Evolutionary conservation across 2,888 invertebrate species (phyloP), one percentile per base, ranked within the genome.

Genomic region (Drosophila helvetica): DNA sequence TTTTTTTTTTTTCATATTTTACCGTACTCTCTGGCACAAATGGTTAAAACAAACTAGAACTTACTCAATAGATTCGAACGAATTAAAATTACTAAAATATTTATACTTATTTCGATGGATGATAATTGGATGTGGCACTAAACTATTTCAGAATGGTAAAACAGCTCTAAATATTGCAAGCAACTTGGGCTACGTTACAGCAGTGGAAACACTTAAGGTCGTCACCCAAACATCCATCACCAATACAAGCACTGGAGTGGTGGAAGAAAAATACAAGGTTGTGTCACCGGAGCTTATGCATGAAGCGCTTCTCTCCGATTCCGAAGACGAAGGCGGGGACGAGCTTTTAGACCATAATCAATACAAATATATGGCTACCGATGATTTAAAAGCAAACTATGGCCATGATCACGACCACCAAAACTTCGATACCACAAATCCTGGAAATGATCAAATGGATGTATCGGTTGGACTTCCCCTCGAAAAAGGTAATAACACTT

Each of bases 251-350:
- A 89, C 80, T 19, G 91, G 90, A 46, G 77, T 88, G 5, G 61
- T 91, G 12, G 99, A 99, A 91, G 99, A 99, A 93, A 98, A 98
- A 93, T 99, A 99, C 93, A 96, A 97, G 92, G 98, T 99, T 56
- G 96, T 98, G 75, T 97, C 98, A 58, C 99, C 99, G 0, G 99
- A 99, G 93, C 96, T 97, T 78, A 98, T 99, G 97, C 99, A 99
- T 92, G 99, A 99, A 92, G 97, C 98, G 10, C 97, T 99, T 92
- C 97, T 99, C 95, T 98, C 98, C 22, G 99, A 99, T 92, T 99
- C 98, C 0, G 99, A 99, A 92, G 99, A 99, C 93, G 99, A 99
- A 94, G 98, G 98, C 93, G 98, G 98, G 95, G 91, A 93, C 90
- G 94, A 92, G 56, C 88, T 88, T 55, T 80, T 90, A n/a, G 91